Evolutionary conservation across 2,113 vertebrate genomes (phyloP).

Genomic region (Ochotona curzoniae): DNA sequence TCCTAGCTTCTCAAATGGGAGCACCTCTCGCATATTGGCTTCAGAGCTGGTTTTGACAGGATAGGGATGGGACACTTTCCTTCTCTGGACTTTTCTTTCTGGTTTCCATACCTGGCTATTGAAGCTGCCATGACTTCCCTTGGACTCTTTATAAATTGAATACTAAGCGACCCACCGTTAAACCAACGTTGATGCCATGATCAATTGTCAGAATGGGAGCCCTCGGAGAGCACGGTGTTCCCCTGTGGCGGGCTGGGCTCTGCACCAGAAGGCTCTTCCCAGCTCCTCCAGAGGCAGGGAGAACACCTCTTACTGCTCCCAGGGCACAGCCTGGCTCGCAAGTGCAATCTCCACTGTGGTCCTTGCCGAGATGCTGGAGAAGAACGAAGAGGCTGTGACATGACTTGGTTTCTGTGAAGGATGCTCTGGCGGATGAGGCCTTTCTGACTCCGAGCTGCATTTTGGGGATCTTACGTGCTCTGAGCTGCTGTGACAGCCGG

Average conservation of each 20-base stretch:
- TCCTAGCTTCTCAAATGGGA: slow-evolving; percentile 64
- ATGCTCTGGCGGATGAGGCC: not conserved
- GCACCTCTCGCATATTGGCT: not conserved
- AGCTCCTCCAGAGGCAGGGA: not conserved
- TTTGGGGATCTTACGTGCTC: not conserved
- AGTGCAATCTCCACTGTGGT: not conserved
- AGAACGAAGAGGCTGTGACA: not conserved
- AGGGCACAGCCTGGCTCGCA: not conserved
- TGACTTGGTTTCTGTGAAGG: slow-evolving; percentile 27
- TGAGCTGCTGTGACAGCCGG: not conserved
- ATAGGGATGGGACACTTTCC: not conserved
- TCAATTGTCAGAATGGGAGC: slow-evolving; percentile 20
- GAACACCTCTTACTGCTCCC: not conserved
- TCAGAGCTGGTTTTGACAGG: not conserved
- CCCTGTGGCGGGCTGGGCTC: not conserved
- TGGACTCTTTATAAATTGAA: slow-evolving; percentile 15
- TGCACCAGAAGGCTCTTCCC: no score
- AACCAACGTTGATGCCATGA: not conserved
- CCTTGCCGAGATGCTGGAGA: not conserved
- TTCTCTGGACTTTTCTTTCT: not conserved
- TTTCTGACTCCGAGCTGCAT: not conserved
- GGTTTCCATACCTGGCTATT: not conserved
- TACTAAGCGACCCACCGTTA: slow-evolving; percentile 34
- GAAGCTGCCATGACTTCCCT: slow-evolving; percentile 29
- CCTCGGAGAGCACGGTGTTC: not conserved